A percentile compares a stretch with the other conserved stretches of the same genome.
phyloP scores from a whole-genome alignment of 2,888 invertebrate species.

The Lymantria dispar region DNA sequence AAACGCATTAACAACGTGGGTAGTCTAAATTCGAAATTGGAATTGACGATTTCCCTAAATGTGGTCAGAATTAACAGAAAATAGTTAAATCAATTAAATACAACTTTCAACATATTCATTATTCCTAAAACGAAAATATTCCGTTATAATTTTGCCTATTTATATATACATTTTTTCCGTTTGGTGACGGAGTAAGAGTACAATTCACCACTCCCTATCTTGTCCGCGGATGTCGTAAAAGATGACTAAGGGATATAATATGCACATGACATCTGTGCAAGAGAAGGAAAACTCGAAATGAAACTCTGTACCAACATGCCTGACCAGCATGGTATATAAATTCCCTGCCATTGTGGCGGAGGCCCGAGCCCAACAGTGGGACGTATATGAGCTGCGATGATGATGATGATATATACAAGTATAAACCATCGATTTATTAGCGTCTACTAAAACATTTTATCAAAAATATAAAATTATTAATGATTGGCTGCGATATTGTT shows the following conservation, averaged over 20 bases:
- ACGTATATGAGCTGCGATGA: too few relatives aligned
- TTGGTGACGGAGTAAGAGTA: too few relatives aligned
- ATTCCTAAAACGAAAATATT: conserved; percentile 16
- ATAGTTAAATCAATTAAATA: conserved; percentile 35
- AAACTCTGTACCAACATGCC: too few relatives aligned
- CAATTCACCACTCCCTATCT: too few relatives aligned
- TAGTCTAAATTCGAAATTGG: conserved; percentile 44
- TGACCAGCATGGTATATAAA: too few relatives aligned
- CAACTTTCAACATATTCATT: conserved; percentile 36
- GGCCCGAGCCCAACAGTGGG: too few relatives aligned
- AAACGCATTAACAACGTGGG: conserved; percentile 68
- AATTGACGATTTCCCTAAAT: conserved; percentile 30
- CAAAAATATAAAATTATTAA: conserved; percentile 41
- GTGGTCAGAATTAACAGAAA: conserved; percentile 20
- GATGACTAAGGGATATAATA: too few relatives aligned
- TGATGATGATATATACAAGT: too few relatives aligned
- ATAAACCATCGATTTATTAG: conserved; percentile 10
- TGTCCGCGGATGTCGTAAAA: too few relatives aligned
- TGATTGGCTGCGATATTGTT: conserved; percentile 38
- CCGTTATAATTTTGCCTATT: conserved; percentile 22
- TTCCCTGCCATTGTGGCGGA: too few relatives aligned
- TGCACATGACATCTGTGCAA: too few relatives aligned
- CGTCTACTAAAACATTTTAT: conserved; percentile 11
- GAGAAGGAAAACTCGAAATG: too few relatives aligned
- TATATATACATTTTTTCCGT: conserved; percentile 15